Conservation (phyloP, 2,888 invertebrate species). For the Corythucha ciliata region DNA sequence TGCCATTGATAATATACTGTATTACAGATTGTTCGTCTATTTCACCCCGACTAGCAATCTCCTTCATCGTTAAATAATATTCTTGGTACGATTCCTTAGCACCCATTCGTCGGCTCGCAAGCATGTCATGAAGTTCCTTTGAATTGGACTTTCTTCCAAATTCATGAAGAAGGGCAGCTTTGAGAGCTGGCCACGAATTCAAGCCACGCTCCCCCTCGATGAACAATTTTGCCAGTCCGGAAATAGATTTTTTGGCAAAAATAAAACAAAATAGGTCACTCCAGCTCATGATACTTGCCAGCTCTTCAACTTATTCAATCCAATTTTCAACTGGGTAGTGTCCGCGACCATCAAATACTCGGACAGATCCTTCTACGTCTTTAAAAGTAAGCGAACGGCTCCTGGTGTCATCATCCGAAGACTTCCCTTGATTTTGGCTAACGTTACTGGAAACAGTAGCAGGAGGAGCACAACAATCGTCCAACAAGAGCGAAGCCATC, state of each 20-base stretch:
- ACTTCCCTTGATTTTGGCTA: too few relatives aligned
- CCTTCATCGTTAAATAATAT: conserved; percentile 8
- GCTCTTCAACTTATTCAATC: neutral
- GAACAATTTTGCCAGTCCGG: too few relatives aligned
- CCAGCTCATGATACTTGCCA: neutral
- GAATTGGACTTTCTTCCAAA: neutral
- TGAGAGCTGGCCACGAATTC: too few relatives aligned
- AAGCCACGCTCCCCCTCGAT: too few relatives aligned
- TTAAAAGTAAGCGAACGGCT: conserved; percentile 1
- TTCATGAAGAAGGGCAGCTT: neutral
- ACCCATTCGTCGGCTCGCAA: neutral
- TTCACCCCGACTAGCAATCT: neutral
- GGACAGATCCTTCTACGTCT: conserved; percentile 9
- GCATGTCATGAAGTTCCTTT: neutral
- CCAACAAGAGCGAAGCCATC: too few relatives aligned
- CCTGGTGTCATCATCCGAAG: too few relatives aligned
- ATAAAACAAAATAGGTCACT: neutral
- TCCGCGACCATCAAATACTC: too few relatives aligned
- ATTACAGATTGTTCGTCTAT: conserved; percentile 6
- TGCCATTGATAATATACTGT: conserved; percentile 12
- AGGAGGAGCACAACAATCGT: too few relatives aligned
- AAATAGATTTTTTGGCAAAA: neutral
- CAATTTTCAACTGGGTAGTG: conserved; percentile 6
- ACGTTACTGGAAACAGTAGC: too few relatives aligned
- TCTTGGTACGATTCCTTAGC: neutral